Evolutionary conservation across 2,888 invertebrate genomes (phyloP).

Genomic region (Apeira syringaria): DNA sequence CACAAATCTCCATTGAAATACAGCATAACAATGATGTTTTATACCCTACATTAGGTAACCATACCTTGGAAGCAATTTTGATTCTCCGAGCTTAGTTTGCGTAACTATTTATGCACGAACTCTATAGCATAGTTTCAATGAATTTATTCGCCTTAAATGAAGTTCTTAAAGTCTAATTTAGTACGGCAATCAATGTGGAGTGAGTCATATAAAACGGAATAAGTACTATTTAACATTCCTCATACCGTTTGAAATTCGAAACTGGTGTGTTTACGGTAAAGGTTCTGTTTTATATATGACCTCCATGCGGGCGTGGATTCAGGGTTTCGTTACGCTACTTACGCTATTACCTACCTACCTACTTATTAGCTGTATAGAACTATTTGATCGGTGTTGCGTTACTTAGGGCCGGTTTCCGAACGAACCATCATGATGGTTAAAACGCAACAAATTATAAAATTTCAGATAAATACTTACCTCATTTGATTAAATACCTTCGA

Average conservation of each 20-base stretch:
- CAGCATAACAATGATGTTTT: slow-evolving; percentile 24
- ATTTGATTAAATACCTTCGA: too few species aligned
- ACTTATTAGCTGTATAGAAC: too few species aligned
- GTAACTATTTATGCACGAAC: slow-evolving; percentile 30
- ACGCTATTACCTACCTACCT: too few species aligned
- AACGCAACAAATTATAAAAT: too few species aligned
- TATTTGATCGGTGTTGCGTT: too few species aligned
- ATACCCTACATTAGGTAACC: slow-evolving; percentile 42
- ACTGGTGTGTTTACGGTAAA: slow-evolving; percentile 53
- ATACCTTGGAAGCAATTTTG: slow-evolving; percentile 29
- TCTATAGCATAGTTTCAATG: slow-evolving; percentile 4
- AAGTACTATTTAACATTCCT: slow-evolving; percentile 45
- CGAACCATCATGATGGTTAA: too few species aligned
- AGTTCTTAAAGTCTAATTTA: slow-evolving; percentile 25
- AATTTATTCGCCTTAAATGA: slow-evolving; percentile 12
- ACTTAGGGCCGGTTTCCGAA: too few species aligned
- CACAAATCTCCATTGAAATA: slow-evolving; percentile 9
- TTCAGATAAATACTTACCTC: too few species aligned
- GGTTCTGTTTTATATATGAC: slow-evolving; percentile 45
- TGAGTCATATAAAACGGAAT: slow-evolving; percentile 36
- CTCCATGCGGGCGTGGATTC: slow-evolving; percentile 37
- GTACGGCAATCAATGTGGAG: slow-evolving; percentile 5
- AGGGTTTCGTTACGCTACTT: slow-evolving; percentile 3
- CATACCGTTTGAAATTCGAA: slow-evolving; percentile 49
- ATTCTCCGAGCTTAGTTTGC: slow-evolving; percentile 26